Evolutionary conservation across 2,113 vertebrate genomes (phyloP), one percentile per base, ranked within the genome.

Genomic region (Rhea pennata): DNA sequence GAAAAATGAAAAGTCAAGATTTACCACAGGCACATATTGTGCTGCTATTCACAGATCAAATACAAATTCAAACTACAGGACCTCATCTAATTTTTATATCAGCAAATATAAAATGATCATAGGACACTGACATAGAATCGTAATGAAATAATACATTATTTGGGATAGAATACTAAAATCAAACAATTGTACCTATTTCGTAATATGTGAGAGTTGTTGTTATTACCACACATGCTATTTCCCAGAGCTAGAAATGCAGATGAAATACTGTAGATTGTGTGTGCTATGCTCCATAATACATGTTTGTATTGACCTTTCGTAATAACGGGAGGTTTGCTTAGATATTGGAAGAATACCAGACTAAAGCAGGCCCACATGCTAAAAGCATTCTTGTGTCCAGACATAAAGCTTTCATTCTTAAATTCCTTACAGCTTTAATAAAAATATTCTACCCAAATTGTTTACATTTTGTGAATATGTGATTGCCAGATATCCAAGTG

Each of bases 1-100:
- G 15, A 50, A 73, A 10, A 36, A 82, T 82, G 90, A 94, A 94
- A 96, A 92, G 53, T 82, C 65, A 97, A 97, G 85, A 88, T 76
- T 95, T 56, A 59, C 54, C 81, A 44, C 50, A 70, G 79, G 29
- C 24, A 73, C 29, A 88, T 81, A 96, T 71, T 1, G 14, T 24
- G 48, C n/a, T 91, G 44, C 51, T 94, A 31, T 94, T 95, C 51
- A 95, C 89, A 97, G 66, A 95, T 51, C 91, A 91, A 93, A 91
- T 61, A 78, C 24, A 96, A 95, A 98, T 96, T 94, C 90, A 78
- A 90, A 73, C 62, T 73, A 83, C n/a, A 88, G 58, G 22, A 64
- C 12, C 2, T 53, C 51, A 44, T 72, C 53, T 95, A 85, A 88
- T 84, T 88, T 88, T 88, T 50, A 69, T 12, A 17, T 89, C 50